A percentile compares a stretch with the other conserved stretches of the same genome.
Evolutionary conservation across 2,113 vertebrate species (phyloP).

Genomic region (Mormyrus iriodes): DNA sequence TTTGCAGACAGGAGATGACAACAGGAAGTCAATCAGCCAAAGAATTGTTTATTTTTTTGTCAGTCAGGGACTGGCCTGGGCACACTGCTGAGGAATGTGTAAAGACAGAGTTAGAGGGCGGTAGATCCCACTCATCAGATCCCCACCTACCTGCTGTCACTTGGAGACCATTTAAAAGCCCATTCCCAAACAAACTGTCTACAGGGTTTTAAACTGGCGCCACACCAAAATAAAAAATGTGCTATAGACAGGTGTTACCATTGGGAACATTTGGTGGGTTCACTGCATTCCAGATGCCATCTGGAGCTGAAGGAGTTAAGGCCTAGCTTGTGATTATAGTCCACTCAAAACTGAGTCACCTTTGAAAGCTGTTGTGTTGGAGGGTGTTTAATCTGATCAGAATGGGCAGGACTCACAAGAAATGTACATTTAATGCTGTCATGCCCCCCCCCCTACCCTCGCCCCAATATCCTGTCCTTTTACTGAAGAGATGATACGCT

Average conservation of each 20-base stretch:
- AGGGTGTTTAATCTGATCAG: neutral
- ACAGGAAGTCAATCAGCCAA: neutral
- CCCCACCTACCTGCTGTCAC: neutral
- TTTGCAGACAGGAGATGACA: neutral
- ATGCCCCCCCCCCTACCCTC: neutral
- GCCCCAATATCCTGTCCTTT: neutral
- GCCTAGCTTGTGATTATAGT: slow-evolving; percentile 52
- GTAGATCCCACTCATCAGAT: neutral
- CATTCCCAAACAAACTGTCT: neutral
- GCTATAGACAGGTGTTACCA: neutral
- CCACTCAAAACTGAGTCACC: slow-evolving; percentile 20
- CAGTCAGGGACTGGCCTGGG: neutral
- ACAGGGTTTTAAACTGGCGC: neutral
- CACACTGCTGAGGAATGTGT: neutral
- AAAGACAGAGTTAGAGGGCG: neutral
- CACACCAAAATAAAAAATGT: neutral
- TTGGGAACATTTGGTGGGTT: neutral
- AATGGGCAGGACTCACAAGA: neutral
- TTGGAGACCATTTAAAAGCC: neutral
- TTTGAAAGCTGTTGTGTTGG: slow-evolving; percentile 3
- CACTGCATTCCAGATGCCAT: slow-evolving; percentile 42
- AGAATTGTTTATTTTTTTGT: neutral
- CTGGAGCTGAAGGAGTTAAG: slow-evolving; percentile 35
- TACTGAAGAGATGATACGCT: neutral
- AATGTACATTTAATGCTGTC: neutral